Evolutionary conservation across 2,888 invertebrate genomes (phyloP).

Genomic region (Lasiommata megera): DNA sequence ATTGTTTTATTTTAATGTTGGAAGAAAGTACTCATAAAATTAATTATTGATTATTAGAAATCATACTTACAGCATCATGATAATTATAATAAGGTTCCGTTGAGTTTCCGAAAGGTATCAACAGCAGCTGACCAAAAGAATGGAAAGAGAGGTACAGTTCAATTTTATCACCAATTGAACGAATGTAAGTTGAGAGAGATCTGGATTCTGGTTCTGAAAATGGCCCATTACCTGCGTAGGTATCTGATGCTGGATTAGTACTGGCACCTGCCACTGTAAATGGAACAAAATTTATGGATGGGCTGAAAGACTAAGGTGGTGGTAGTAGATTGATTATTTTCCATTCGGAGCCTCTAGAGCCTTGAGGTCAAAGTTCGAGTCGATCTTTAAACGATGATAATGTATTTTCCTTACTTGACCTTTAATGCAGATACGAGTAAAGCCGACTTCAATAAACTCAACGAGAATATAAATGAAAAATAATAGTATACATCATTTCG

Average conservation of each 20-base stretch:
- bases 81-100: constrained; percentile 80
- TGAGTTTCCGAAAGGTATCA: constrained; percentile 87
- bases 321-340: background rate
- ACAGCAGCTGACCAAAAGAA: constrained; percentile 86
- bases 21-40: no score
- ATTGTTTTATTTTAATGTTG: no score
- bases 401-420: no score
- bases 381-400: no score
- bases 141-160: constrained; percentile 87
- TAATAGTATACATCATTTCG: no score
- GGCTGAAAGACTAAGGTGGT: constrained; percentile 7
- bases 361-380: no score
- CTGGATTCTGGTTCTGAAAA: constrained; percentile 87
- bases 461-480: no score
- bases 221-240: constrained; percentile 83
- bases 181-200: constrained; percentile 77
- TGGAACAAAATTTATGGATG: background rate
- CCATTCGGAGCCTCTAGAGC: no score
- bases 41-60: no score
- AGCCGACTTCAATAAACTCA: no score
- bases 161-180: constrained; percentile 66
- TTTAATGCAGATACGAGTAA: no score
- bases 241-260: constrained; percentile 79
- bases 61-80: constrained; percentile 74
- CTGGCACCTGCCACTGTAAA: constrained; percentile 77